Percentiles rank a stretch among this genome's conserved stretches.
Evolutionary conservation across 2,888 invertebrate genomes (phyloP).

Genomic region (Anarsia innoxiella): DNA sequence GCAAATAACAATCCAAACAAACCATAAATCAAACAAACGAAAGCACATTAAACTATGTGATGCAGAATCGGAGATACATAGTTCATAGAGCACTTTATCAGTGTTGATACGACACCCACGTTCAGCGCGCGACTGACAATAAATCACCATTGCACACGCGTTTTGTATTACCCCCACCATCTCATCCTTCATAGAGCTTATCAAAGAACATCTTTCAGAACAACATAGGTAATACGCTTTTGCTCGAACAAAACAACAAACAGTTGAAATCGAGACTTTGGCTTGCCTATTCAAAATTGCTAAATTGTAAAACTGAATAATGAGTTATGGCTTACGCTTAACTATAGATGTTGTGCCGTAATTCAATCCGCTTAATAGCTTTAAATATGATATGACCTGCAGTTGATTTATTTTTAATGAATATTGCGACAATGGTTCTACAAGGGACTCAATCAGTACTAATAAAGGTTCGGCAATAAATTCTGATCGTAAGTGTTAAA

Average conservation of each 20-base stretch:
- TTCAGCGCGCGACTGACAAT: constrained; percentile 25
- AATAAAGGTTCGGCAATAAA: constrained; percentile 41
- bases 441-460: constrained; percentile 24
- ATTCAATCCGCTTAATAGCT: constrained; percentile 25
- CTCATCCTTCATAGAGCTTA: neutral
- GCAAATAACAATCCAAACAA: no score
- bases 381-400: constrained; percentile 21
- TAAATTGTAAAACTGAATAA: constrained; percentile 12
- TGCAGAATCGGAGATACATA: constrained; percentile 32
- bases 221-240: no score
- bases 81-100: constrained; percentile 25
- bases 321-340: constrained; percentile 18
- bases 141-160: constrained; percentile 30
- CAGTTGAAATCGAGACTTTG: no score
- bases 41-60: constrained; percentile 43
- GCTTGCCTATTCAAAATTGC: no score
- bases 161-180: constrained; percentile 28
- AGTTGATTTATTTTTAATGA: constrained; percentile 36
- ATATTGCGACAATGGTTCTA: constrained; percentile 26
- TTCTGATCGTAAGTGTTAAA: no score
- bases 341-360: constrained; percentile 25
- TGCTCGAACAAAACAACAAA: no score
- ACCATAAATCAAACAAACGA: constrained; percentile 41
- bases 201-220: neutral
- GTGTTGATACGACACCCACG: constrained; percentile 34